phyloP scores from a whole-genome alignment of 2,113 vertebrate genomes.

The Marmota monax region DNA sequence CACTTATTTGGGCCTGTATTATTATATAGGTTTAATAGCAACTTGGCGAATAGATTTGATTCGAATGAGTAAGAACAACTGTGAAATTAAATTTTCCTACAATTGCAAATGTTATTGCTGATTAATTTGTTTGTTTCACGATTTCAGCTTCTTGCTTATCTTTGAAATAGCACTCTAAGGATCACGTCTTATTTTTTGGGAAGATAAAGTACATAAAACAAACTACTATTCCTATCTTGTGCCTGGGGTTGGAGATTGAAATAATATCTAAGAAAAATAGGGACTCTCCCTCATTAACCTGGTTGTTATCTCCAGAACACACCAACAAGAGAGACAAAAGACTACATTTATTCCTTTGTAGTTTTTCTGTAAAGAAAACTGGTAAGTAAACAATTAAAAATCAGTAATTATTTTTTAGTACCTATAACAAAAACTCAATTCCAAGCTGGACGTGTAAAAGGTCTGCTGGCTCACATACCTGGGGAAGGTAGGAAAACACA shows the following conservation, averaged over 20 bases:
- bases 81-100: constrained; percentile 26
- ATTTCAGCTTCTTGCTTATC: not conserved
- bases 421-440: not conserved
- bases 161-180: constrained; percentile 26
- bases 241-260: constrained; percentile 43
- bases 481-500: not conserved
- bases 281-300: not conserved
- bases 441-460: not conserved
- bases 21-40: not conserved
- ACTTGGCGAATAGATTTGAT: not conserved
- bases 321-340: not conserved
- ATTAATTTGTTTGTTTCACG: not conserved
- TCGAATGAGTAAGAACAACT: not conserved
- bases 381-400: not conserved
- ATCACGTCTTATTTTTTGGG: not conserved
- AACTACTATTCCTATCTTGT: constrained; percentile 50
- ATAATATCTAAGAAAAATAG: constrained; percentile 57
- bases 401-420: not conserved
- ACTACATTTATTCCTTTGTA: not conserved
- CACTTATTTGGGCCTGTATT: not conserved
- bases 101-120: constrained; percentile 36
- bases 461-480: not conserved
- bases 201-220: constrained; percentile 34
- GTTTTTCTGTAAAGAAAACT: not conserved
- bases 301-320: constrained; percentile 9